Evolutionary conservation across 1,140 invertebrate species (phyloP).

Genomic region (Aphelinus certus): DNA sequence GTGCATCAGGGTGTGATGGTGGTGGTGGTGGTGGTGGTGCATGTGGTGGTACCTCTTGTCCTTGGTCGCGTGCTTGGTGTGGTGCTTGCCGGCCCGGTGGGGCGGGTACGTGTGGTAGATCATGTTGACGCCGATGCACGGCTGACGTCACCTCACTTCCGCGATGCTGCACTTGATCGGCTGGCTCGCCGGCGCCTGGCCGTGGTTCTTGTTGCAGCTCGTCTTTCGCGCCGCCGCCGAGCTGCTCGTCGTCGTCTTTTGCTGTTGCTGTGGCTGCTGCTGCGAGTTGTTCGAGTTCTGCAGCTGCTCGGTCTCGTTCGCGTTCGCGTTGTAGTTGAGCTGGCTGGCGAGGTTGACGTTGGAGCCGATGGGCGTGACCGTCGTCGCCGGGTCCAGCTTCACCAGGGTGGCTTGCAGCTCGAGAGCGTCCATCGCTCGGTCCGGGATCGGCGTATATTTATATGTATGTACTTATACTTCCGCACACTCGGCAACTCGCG

Average conservation of each 20-base stretch:
- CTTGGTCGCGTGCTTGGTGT: slow-evolving; percentile 58
- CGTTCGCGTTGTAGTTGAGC: slow-evolving; percentile 52
- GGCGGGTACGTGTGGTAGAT: slow-evolving; percentile 64
- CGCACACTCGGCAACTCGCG: too few species aligned
- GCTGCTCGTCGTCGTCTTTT: slow-evolving; percentile 24
- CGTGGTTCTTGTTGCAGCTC: slow-evolving; percentile 28
- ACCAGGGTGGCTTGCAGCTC: slow-evolving; percentile 62
- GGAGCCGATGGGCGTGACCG: slow-evolving; percentile 60
- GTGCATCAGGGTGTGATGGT: slow-evolving; percentile 58
- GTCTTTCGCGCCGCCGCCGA: slow-evolving; percentile 1
- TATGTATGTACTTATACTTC: too few species aligned
- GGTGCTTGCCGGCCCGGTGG: slow-evolving; percentile 59
- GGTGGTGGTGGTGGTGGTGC: slow-evolving; percentile 61
- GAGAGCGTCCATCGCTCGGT: slow-evolving; percentile 55
- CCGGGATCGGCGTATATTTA: too few species aligned
- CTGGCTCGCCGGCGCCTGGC: slow-evolving; percentile 5
- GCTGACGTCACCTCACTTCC: slow-evolving; percentile 65
- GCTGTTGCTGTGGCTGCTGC: slow-evolving; percentile 28
- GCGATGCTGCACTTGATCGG: slow-evolving; percentile 52
- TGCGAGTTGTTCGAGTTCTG: slow-evolving; percentile 47
- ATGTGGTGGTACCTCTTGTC: slow-evolving; percentile 59
- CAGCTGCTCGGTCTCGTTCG: slow-evolving; percentile 54
- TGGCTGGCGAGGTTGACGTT: slow-evolving; percentile 53
- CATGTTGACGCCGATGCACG: slow-evolving; percentile 59
- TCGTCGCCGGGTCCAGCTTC: slow-evolving; percentile 62